phyloP scores from a whole-genome alignment of 2,888 invertebrate genomes.

The Trissonchulus latispiculum region DNA sequence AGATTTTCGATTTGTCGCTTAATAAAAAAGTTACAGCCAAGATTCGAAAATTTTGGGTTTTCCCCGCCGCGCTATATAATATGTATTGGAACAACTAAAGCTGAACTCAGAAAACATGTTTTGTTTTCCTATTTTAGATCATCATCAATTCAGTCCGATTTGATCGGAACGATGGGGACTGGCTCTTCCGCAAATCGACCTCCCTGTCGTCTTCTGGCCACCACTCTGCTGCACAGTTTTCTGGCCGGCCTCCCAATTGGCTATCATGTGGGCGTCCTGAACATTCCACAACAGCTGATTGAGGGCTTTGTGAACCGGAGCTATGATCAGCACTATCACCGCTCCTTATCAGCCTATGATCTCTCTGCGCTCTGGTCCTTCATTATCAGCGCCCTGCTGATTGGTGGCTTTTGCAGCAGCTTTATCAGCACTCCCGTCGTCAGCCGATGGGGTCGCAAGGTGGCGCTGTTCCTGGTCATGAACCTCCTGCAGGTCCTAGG shows the following conservation, averaged over 20 bases:
- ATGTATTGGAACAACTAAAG: too few species aligned
- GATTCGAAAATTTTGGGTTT: too few species aligned
- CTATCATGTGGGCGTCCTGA: slow-evolving; percentile 16
- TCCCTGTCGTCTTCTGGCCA: not conserved
- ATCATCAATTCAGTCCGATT: too few species aligned
- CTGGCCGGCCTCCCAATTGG: not conserved
- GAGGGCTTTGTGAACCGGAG: not conserved
- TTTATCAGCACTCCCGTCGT: not conserved
- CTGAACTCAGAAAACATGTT: too few species aligned
- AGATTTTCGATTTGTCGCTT: too few species aligned
- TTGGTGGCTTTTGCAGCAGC: not conserved
- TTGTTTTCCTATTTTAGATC: too few species aligned
- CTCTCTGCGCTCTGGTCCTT: not conserved
- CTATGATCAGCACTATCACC: not conserved
- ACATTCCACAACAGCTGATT: not conserved
- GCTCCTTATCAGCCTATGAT: not conserved
- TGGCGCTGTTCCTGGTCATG: slow-evolving; percentile 9
- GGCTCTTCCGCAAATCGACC: too few species aligned
- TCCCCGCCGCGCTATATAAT: too few species aligned
- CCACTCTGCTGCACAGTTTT: not conserved
- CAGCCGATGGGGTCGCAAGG: slow-evolving; percentile 2
- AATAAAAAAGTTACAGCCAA: too few species aligned
- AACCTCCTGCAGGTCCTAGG: not conserved
- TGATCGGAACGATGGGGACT: too few species aligned
- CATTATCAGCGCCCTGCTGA: not conserved